Evolutionary conservation across 2,888 invertebrate species (phyloP).

Genomic region (Malachius bipustulatus): DNA sequence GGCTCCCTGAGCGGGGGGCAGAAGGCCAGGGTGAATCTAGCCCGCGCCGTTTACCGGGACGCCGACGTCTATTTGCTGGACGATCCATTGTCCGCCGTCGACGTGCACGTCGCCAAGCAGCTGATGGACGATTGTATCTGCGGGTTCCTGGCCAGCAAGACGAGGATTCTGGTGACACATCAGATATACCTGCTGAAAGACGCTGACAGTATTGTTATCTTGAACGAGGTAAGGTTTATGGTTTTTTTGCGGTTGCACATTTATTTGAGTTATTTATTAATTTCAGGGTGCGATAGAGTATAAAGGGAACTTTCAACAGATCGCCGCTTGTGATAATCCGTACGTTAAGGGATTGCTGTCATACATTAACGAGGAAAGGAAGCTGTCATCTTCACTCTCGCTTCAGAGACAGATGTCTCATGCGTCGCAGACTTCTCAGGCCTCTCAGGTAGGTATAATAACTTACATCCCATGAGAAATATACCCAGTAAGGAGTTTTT

Average conservation of each 20-base stretch:
- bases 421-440: too few species aligned
- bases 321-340: not conserved
- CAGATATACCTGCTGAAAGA: conserved; percentile 54
- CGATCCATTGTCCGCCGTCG: conserved; percentile 81
- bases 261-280: not conserved
- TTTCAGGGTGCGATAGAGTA: not conserved
- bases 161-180: conserved; percentile 67
- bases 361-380: conserved; percentile 1
- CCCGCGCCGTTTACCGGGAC: conserved; percentile 70
- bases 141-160: conserved; percentile 42
- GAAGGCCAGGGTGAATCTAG: conserved; percentile 74
- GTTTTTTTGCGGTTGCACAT: not conserved
- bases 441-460: too few species aligned
- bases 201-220: conserved; percentile 11
- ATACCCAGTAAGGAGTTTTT: too few species aligned
- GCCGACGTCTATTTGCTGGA: conserved; percentile 76
- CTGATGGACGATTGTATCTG: conserved; percentile 69
- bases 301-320: not conserved
- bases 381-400: not conserved
- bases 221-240: conserved; percentile 8
- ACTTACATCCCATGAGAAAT: too few species aligned
- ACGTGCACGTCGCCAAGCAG: conserved; percentile 75
- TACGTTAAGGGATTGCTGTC: not conserved
- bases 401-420: too few species aligned
- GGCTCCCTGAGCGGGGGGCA: conserved; percentile 68